phyloP scores from a whole-genome alignment of 2,888 invertebrate species.

The Diarsia mendica region DNA sequence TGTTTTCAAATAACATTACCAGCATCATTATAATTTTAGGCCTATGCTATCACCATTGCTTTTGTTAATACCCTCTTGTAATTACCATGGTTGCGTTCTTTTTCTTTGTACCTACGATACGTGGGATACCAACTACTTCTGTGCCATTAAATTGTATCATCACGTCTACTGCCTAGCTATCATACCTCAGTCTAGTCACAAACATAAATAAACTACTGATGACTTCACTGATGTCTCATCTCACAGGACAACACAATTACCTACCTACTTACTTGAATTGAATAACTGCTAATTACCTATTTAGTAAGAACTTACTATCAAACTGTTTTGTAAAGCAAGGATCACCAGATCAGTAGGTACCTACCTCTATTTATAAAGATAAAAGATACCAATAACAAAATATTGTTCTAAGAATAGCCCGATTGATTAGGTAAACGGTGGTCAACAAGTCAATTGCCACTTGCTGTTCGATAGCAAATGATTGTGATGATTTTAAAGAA shows the following conservation, averaged over 20 bases:
- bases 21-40: neutral
- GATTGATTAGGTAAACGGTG: neutral
- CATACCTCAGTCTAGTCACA: conserved; percentile 6
- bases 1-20: neutral
- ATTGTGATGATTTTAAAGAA: neutral
- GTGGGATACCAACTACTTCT: neutral
- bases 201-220: conserved; percentile 17
- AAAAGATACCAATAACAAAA: neutral
- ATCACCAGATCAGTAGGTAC: neutral
- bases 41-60: no score
- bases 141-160: conserved; percentile 2
- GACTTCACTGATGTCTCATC: conserved; percentile 22
- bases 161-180: neutral
- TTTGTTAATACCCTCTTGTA: neutral
- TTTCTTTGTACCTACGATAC: neutral
- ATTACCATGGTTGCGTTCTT: neutral
- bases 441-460: neutral
- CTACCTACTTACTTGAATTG: conserved; percentile 5
- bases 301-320: neutral
- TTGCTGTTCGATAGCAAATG: neutral
- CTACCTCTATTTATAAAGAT: neutral
- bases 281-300: conserved; percentile 1
- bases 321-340: neutral
- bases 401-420: neutral
- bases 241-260: conserved; percentile 1